Percentiles rank a stretch among this genome's conserved stretches.
Evolutionary conservation across 2,113 vertebrate species (phyloP).

Genomic region (Amblyopsis rosae): DNA sequence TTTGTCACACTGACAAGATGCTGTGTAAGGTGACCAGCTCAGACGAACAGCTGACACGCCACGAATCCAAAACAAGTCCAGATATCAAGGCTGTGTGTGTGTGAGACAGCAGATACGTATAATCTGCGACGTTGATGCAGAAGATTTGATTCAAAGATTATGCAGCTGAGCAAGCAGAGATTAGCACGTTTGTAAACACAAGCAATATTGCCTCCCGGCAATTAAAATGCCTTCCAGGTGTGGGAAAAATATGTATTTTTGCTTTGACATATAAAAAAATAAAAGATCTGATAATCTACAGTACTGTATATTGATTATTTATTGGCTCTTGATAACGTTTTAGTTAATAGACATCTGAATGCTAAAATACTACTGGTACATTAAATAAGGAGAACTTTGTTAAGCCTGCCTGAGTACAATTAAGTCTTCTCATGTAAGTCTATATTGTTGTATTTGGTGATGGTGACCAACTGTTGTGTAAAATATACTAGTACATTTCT

Average conservation of each 20-base stretch:
- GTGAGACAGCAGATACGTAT: not conserved
- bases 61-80: constrained; percentile 44
- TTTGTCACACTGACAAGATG: constrained; percentile 33
- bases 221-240: constrained; percentile 14
- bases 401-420: not conserved
- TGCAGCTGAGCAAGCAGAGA: constrained; percentile 37
- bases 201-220: constrained; percentile 9
- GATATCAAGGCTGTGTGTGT: constrained; percentile 12
- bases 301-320: too few relatives aligned
- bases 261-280: too few relatives aligned
- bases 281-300: too few relatives aligned
- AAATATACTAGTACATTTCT: constrained; percentile 9
- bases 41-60: constrained; percentile 55
- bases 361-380: too few relatives aligned
- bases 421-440: not conserved
- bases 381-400: too few relatives aligned
- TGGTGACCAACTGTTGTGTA: too few relatives aligned
- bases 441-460: too few relatives aligned
- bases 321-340: too few relatives aligned
- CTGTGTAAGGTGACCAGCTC: constrained; percentile 44
- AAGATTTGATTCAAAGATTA: constrained; percentile 9
- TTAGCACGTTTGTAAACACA: constrained; percentile 19
- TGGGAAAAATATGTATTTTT: not conserved
- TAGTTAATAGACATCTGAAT: too few relatives aligned
- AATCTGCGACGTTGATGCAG: not conserved